Evolutionary conservation across 2,888 invertebrate species (phyloP).

Genomic region (Barypeithes pellucidus): DNA sequence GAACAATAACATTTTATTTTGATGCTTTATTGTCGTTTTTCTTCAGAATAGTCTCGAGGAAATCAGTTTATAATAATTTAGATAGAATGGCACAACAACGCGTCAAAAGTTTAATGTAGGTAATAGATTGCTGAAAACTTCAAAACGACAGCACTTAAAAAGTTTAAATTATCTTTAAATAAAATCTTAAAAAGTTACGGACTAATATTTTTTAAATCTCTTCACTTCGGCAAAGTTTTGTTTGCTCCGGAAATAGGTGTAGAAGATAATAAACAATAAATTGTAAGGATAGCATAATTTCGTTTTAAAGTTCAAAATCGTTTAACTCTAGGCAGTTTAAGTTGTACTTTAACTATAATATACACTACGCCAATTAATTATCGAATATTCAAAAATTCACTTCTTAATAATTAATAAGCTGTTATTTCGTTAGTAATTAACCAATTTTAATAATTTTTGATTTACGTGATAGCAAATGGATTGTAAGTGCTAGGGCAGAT

Average conservation of each 20-base stretch:
- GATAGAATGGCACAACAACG: constrained; percentile 19
- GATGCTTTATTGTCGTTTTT: constrained; percentile 2
- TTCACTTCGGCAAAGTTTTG: constrained; percentile 35
- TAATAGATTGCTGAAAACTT: constrained; percentile 29
- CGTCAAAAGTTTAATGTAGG: constrained; percentile 31
- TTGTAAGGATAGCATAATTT: constrained; percentile 43
- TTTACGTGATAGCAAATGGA: no score
- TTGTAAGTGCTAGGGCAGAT: no score
- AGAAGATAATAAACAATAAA: constrained; percentile 45
- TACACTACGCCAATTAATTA: no score
- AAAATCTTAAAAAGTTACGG: constrained; percentile 42
- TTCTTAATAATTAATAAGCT: no score
- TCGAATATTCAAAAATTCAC: no score
- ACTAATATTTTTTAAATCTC: constrained; percentile 34
- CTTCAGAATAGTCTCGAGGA: background rate
- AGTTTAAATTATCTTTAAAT: constrained; percentile 49
- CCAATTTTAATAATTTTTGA: no score
- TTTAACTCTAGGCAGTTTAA: constrained; percentile 9
- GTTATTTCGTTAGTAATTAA: no score
- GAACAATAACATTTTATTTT: background rate
- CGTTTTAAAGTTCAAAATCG: constrained; percentile 37
- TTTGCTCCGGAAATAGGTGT: constrained; percentile 39
- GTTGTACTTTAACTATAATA: no score
- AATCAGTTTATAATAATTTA: constrained; percentile 25
- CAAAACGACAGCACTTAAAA: constrained; percentile 28